Conservation (phyloP, 2,113 vertebrate species). For the Acrocephalus arundinaceus region DNA sequence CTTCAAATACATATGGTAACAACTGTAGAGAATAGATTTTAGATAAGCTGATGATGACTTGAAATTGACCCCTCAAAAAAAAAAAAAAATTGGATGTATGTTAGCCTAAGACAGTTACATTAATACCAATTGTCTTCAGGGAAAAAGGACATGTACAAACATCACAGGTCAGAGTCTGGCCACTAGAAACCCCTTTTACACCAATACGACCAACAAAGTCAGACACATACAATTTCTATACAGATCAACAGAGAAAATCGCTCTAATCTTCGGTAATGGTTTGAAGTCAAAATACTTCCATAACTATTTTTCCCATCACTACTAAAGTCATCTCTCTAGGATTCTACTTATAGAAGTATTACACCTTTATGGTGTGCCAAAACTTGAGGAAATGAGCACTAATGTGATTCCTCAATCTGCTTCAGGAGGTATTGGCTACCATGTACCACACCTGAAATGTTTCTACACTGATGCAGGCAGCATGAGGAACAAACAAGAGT, state of each 20-base stretch:
- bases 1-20: not conserved
- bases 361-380: fast-evolving
- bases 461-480: no score
- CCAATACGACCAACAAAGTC: not conserved
- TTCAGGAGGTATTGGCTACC: no score
- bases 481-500: no score
- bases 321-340: not conserved
- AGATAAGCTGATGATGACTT: constrained; percentile 7
- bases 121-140: not conserved
- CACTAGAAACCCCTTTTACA: not conserved
- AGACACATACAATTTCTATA: not conserved
- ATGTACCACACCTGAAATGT: no score
- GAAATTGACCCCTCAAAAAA: not conserved
- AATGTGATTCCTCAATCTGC: no score
- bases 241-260: not conserved
- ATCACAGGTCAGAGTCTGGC: not conserved
- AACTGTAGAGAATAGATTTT: not conserved
- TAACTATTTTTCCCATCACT: not conserved
- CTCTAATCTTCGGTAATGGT: not conserved
- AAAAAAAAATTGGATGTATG: not conserved
- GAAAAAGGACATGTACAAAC: not conserved
- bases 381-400: no score
- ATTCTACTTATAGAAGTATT: not conserved
- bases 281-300: not conserved
- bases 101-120: not conserved